Evolutionary conservation across 2,888 invertebrate genomes (phyloP), one percentile per base, ranked within the genome.

Genomic region (Latrodectus elegans): DNA sequence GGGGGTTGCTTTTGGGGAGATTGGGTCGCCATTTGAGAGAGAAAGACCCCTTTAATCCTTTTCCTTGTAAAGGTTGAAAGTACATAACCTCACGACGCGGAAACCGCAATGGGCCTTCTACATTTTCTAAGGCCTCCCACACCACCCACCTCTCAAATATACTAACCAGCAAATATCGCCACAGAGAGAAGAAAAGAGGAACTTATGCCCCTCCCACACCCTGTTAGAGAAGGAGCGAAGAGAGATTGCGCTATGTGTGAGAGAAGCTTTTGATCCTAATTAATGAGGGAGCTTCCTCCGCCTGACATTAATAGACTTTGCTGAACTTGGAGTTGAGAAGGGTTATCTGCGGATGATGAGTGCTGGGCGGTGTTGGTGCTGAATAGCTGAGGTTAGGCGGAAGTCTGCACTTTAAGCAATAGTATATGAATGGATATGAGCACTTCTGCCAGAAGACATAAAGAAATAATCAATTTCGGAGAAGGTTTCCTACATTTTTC

Each of bases 241-340:
- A 22, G 51, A 52, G 52, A 76, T 55, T 15, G 72, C n/a, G 74
- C 38, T 12, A 3, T 51, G 71, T 55, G 64, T 53, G 74, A n/a
- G 51, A 77, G 68, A 9, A n/a, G 80, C 17, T 74, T 80, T 64
- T 87, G 86, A 87, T 87, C 86, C 77, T 81, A 87, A 87, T 87
- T 87, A 87, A 87, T 87, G 86, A 82, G 73, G 72, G 77, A 64
- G 55, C 9, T 72, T 70, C 38, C 76, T 22, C n/a, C 51, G 49
- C 26, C 70, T 86, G 85, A 87, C 86, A 73, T 87, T 87, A 87
- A 87, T 87, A 87, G 86, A 87, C 86, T 87, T 76, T 52, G 68
- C 53, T 38, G 71, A n/a, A 53, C 17, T 15, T 14, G 73, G 65
- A 72, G 73, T 22, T 15, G 26, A 65, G 68, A 65, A 22, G 38